Percentiles rank a stretch among this genome's conserved stretches.
phyloP scores from a whole-genome alignment of 2,113 vertebrate species.

The Pangasianodon gigas region DNA sequence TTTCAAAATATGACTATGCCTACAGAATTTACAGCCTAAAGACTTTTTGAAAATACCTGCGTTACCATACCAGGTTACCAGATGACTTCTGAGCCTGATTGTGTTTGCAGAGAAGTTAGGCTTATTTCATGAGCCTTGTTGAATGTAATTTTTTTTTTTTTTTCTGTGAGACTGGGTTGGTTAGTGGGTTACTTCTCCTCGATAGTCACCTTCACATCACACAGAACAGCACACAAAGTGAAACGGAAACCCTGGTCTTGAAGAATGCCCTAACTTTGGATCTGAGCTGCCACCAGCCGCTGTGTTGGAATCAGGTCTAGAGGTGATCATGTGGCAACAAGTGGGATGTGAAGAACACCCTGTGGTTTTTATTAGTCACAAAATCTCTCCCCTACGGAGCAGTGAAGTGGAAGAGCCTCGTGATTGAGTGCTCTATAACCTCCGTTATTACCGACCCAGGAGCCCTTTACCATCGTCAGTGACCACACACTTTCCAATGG shows the following conservation, averaged over 20 bases:
- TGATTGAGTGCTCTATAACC: neutral
- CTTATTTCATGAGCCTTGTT: neutral
- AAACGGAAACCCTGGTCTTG: neutral
- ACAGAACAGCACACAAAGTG: neutral
- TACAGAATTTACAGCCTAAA: no score
- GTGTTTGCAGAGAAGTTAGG: no score
- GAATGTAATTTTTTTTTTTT: neutral
- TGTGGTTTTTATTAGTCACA: neutral
- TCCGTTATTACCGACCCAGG: neutral
- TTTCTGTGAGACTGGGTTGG: neutral
- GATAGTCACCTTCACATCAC: neutral
- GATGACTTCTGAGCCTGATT: neutral
- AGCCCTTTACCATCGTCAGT: neutral
- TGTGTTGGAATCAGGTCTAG: neutral
- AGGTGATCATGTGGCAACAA: constrained; percentile 1
- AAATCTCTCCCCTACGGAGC: neutral
- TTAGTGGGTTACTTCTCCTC: neutral
- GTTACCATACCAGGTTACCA: neutral
- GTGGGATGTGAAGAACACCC: neutral
- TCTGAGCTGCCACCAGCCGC: neutral
- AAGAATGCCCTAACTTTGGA: neutral
- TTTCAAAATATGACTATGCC: no score
- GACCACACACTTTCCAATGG: neutral
- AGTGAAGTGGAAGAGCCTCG: neutral
- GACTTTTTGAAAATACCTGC: no score